Percentiles rank a stretch among this genome's conserved stretches.
phyloP scores from a whole-genome alignment of 1,140 invertebrate genomes.

The Drosophila pectinifera region DNA sequence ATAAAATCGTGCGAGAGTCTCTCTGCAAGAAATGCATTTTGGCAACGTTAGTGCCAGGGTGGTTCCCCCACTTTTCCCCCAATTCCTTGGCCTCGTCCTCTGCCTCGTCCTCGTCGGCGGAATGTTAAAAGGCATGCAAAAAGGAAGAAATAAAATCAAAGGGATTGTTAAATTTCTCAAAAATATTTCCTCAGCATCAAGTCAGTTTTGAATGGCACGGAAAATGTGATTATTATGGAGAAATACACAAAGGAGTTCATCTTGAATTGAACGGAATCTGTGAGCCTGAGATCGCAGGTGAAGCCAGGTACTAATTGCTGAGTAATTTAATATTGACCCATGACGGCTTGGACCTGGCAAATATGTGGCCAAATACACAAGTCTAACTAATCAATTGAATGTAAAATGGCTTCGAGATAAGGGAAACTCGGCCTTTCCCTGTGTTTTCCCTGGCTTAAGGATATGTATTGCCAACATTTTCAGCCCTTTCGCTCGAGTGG shows the following conservation, averaged over 20 bases:
- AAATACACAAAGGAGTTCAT: neutral
- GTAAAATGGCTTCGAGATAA: conserved; percentile 5
- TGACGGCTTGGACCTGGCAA: neutral
- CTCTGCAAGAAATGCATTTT: conserved; percentile 27
- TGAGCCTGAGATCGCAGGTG: too few relatives aligned
- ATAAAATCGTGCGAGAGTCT: conserved; percentile 32
- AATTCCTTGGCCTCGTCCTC: neutral
- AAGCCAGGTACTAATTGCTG: neutral
- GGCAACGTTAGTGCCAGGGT: conserved; percentile 10
- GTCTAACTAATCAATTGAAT: conserved; percentile 4
- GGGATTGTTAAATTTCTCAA: conserved; percentile 8
- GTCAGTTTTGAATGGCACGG: neutral
- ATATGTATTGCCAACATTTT: neutral
- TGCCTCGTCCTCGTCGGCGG: neutral
- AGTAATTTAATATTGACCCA: neutral
- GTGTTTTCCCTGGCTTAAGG: conserved; percentile 5
- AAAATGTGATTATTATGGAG: conserved; percentile 1
- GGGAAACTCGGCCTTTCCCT: neutral
- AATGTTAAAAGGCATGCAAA: conserved; percentile 25
- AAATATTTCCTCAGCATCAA: conserved; percentile 14
- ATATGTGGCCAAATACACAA: neutral
- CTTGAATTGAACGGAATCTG: too few relatives aligned
- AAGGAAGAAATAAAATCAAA: conserved; percentile 19
- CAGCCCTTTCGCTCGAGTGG: conserved; percentile 22
- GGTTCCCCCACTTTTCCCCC: neutral